Base-by-base conservation (phyloP, 2,888 invertebrate species). In the Dryobotodes eremita region DNA sequence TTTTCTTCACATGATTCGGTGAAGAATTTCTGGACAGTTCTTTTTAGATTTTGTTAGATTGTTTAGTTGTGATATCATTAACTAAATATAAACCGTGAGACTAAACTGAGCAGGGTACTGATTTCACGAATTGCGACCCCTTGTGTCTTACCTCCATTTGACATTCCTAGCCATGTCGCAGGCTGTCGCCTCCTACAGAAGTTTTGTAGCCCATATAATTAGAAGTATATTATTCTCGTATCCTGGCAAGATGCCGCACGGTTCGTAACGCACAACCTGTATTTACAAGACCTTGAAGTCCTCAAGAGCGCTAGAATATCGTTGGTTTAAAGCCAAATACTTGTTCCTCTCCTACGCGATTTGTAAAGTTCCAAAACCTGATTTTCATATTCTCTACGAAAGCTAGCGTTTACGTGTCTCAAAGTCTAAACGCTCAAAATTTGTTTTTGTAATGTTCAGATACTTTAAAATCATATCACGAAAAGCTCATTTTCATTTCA, bases 231-330 rank as follows among this genome's bases (percentile, higher is more conserved):
- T 82, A 86, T 86, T 75, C 71, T 61, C 61, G 46, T 83, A 75
- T 79, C 70, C 75, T 86, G 84, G 87, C 87, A 86, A 80, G 76
- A 84, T 86, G 87, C 78, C 87, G 76, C 65, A 70, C 55, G 72
- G 50, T 75, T 80, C 48, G 42, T 74, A 71, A 72, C 55, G 26
- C 61, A 78, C 48, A 80, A 84, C 82, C 78, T 86, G 85, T 73
- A 66, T 31, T 31, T 36, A 69, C 62, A 82, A 77, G 64, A 46
- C 80, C 68, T 86, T 71, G 61, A 76, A 82, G 64, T 70, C 71
- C 64, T 82, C 61, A 75, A 82, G 75, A 76, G 57, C 65, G 66
- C 57, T 71, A 62, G 76, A 84, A 82, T 76, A 68, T 76, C 55
- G 59, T 77, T 84, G 79, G 86, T 84, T 86, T 72, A 69, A 59